Base-by-base conservation (phyloP, 2,888 invertebrate species). In the Adelognathus sp. region DNA sequence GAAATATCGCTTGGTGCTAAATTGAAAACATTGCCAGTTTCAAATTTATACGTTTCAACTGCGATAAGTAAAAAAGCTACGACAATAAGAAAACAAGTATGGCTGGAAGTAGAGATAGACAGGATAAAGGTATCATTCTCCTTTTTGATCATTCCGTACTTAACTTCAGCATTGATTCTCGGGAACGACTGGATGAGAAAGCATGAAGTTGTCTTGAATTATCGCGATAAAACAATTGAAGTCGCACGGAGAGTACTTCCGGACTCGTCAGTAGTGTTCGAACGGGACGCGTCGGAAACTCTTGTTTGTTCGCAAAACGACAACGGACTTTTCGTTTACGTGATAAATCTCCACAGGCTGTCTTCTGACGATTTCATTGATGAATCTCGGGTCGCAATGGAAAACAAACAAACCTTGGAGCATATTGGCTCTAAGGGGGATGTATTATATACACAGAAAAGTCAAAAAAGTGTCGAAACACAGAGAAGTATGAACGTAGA, bases 301-400 rank as follows among this genome's bases (percentile, higher is more conserved):
- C 36, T 60, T 2, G n/a, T 36, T 29, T 60, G 60, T 39, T 60
- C 70, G 27, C 36, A 36, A 3, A 21, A 27, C 2, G 50, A 60
- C 4, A 50, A 44, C 0, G 21, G 46, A 5, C 33, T 60, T 0
- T 11, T 36, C 11, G 70, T 70, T 18, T 70, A 39, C 9, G 27
- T 70, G 1, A 60, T 70, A 9, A 60, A 60, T 39, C 41, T 60
- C 39, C 21, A 60, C 24, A 29, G 14, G n/a, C 27, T 54, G 52
- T 54, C 52, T n/a, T 5, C 3, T 4, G 14, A 54, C 5, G 14
- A 29, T 29, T 29, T 9, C 52, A 27, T n/a, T 27, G 14, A 29
- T 1, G 24, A 54, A 54, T n/a, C n/a, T 39, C 39, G 6, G 29
- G n/a, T 54, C n/a, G 27, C 27, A 31, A 14, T n/a, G 9, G 5